Conservation (phyloP, 2,888 invertebrate genomes). For the Drosophila aldrichi region DNA sequence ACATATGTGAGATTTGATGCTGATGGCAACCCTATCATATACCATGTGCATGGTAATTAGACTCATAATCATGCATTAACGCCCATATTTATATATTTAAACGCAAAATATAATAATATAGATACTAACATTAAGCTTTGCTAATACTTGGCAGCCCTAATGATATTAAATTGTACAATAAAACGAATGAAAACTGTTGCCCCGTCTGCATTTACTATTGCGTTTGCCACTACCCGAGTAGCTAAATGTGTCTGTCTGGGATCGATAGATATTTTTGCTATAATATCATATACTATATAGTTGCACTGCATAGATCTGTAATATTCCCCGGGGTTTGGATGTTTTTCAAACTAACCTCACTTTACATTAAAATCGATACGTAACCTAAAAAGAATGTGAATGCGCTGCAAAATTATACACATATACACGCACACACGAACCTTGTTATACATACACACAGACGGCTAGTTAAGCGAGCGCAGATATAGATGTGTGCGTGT, state of each 20-base stretch:
- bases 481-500: conserved; percentile 18
- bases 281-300: neutral
- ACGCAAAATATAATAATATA: neutral
- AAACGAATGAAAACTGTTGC: conserved; percentile 50
- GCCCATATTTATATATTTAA: neutral
- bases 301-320: conserved; percentile 12
- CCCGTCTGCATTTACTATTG: conserved; percentile 40
- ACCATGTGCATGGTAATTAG: conserved; percentile 10
- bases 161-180: conserved; percentile 62
- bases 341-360: conserved; percentile 67
- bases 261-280: conserved; percentile 23
- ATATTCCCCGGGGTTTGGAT: conserved; percentile 23
- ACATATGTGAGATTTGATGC: neutral
- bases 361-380: conserved; percentile 74
- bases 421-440: conserved; percentile 27
- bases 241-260: conserved; percentile 6
- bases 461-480: conserved; percentile 25
- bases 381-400: conserved; percentile 78
- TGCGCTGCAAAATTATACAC: conserved; percentile 61
- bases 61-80: conserved; percentile 6
- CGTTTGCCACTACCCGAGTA: conserved; percentile 20
- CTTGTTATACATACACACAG: conserved; percentile 32
- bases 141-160: conserved; percentile 61
- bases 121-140: conserved; percentile 4
- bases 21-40: conserved; percentile 52